Percentiles rank a stretch among this genome's conserved stretches.
These are phyloP conservation scores for Drosophila ezoana DNA, from an alignment of 2,888 invertebrate species.

Conservation along the genomic window DNA sequence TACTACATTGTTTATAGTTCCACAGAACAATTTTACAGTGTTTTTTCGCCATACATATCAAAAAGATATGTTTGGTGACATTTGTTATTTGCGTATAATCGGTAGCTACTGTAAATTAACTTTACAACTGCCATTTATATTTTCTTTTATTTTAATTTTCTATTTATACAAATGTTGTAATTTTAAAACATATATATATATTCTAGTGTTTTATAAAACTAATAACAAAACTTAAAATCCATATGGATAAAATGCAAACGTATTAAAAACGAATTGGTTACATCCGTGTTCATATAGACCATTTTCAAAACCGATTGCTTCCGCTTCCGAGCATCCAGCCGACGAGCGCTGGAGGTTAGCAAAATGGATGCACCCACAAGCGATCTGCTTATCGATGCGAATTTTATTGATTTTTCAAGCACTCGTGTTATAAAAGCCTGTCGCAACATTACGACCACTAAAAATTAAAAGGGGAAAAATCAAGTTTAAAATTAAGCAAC, in stretches of 20 bases:
- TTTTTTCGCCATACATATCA: no score
- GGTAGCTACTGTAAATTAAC: no score
- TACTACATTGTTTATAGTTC: no score
- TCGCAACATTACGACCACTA: constrained; percentile 9
- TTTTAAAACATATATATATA: neutral
- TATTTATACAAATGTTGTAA: neutral
- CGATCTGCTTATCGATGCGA: neutral
- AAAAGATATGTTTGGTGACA: no score
- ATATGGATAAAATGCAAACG: neutral
- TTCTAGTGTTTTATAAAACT: neutral
- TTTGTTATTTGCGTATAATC: no score
- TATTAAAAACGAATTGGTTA: neutral
- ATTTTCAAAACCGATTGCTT: neutral
- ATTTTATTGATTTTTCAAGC: constrained; percentile 3
- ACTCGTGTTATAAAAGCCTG: constrained; percentile 8
- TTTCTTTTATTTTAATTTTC: neutral
- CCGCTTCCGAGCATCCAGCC: constrained; percentile 8
- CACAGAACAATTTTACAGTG: no score
- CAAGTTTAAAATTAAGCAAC: neutral
- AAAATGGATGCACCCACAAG: constrained; percentile 4
- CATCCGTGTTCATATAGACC: constrained; percentile 5
- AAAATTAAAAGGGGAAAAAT: constrained; percentile 11
- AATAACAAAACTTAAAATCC: neutral
- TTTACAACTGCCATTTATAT: no score
- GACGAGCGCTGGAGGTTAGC: constrained; percentile 1